Evolutionary conservation across 1,140 invertebrate species (phyloP).

Genomic region (Chelonus insularis): DNA sequence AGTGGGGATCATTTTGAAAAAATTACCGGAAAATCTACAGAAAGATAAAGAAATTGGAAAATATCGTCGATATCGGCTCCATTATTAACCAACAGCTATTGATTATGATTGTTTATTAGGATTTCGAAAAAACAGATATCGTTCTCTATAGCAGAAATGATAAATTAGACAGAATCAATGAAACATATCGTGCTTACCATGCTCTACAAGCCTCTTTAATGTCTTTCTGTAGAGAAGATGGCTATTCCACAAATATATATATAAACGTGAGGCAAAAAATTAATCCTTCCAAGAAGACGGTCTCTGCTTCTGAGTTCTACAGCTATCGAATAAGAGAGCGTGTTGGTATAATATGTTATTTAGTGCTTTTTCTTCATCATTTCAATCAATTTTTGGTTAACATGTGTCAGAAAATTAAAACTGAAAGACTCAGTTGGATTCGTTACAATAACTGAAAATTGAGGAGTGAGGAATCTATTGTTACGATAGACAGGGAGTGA

Average conservation of each 20-base stretch:
- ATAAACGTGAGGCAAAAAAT: not conserved
- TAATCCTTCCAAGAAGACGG: not conserved
- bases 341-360: slow-evolving; percentile 25
- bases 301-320: slow-evolving; percentile 2
- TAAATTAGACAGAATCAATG: slow-evolving; percentile 3
- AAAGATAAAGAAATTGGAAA: too few species aligned
- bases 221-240: slow-evolving; percentile 52
- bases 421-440: slow-evolving; percentile 40
- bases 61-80: too few species aligned
- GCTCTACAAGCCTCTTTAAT: slow-evolving; percentile 49
- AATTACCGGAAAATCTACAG: too few species aligned
- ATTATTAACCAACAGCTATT: too few species aligned
- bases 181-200: slow-evolving; percentile 17
- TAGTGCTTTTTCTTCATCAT: slow-evolving; percentile 36
- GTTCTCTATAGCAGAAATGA: slow-evolving; percentile 10
- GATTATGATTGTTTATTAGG: slow-evolving; percentile 36
- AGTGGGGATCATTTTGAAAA: too few species aligned
- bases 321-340: slow-evolving; percentile 5
- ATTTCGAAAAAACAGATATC: slow-evolving; percentile 29
- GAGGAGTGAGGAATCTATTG: too few species aligned
- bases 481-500: too few species aligned
- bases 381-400: slow-evolving; percentile 48
- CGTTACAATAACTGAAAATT: too few species aligned
- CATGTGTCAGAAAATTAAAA: slow-evolving; percentile 49
- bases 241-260: slow-evolving; percentile 36